phyloP scores from a whole-genome alignment of 2,888 invertebrate species.

The Mechanitis messenoides region DNA sequence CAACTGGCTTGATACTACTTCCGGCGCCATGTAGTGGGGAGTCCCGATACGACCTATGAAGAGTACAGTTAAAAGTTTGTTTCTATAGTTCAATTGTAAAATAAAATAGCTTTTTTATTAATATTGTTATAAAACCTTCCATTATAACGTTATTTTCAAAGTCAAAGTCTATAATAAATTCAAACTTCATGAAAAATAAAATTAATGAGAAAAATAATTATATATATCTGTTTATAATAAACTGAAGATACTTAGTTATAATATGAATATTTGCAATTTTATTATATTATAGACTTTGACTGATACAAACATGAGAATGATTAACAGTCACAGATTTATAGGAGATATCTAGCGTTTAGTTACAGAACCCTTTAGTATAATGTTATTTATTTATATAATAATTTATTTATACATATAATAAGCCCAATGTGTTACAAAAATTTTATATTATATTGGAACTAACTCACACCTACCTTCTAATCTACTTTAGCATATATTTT shows the following conservation, averaged over 20 bases:
- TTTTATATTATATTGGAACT: conserved; percentile 21
- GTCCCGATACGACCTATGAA: conserved; percentile 92
- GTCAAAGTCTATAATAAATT: too few species aligned
- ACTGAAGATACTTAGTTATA: neutral
- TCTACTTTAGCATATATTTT: conserved; percentile 7
- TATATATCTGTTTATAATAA: too few species aligned
- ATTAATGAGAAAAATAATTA: too few species aligned
- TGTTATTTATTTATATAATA: conserved; percentile 6
- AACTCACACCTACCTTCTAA: conserved; percentile 21
- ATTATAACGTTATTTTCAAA: too few species aligned
- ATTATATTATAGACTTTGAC: neutral
- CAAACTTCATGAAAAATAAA: too few species aligned
- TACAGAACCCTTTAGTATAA: conserved; percentile 8
- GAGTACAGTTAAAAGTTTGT: neutral
- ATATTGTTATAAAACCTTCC: too few species aligned
- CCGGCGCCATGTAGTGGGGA: conserved; percentile 98
- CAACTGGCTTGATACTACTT: conserved; percentile 92
- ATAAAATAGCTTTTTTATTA: too few species aligned
- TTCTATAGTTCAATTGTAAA: too few species aligned
- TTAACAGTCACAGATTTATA: conserved; percentile 16
- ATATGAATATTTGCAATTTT: neutral
- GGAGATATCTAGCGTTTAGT: conserved; percentile 19
- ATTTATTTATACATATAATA: conserved; percentile 18
- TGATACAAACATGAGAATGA: conserved; percentile 4
- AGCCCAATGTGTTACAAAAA: conserved; percentile 19